phyloP scores from a whole-genome alignment of 2,888 invertebrate species.

The Scrobipalpa costella region DNA sequence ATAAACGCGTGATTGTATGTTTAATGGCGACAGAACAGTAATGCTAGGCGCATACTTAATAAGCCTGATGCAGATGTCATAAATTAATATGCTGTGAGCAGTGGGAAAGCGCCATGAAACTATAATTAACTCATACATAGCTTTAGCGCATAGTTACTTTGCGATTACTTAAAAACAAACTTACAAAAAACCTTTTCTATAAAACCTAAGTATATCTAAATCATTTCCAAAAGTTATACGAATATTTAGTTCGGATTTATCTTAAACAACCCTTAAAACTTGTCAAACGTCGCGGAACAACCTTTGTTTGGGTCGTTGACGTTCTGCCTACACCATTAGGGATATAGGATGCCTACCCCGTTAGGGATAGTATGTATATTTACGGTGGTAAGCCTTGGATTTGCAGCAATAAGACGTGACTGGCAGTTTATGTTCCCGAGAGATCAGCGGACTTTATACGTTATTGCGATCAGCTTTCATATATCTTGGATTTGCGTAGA shows the following conservation, averaged over 20 bases:
- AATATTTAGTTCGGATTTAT: background rate
- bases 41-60: background rate
- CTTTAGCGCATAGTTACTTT: too few relatives aligned
- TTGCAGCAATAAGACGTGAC: background rate
- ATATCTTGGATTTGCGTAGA: constrained; percentile 7
- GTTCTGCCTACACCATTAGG: too few relatives aligned
- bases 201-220: too few relatives aligned
- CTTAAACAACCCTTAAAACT: too few relatives aligned
- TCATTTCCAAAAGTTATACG: background rate
- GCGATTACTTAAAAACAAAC: too few relatives aligned
- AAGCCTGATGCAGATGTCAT: constrained; percentile 3
- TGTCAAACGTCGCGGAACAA: too few relatives aligned
- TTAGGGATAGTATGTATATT: background rate
- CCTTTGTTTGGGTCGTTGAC: too few relatives aligned
- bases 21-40: too few relatives aligned
- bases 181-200: too few relatives aligned
- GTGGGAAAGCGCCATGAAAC: too few relatives aligned
- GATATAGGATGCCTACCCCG: background rate
- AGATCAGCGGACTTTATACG: background rate
- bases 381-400: background rate
- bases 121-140: too few relatives aligned
- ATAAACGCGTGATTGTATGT: too few relatives aligned
- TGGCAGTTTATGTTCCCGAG: background rate
- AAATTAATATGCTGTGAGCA: background rate
- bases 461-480: background rate